phyloP scores from a whole-genome alignment of 1,140 invertebrate genomes.

The Piezodorus guildinii region DNA sequence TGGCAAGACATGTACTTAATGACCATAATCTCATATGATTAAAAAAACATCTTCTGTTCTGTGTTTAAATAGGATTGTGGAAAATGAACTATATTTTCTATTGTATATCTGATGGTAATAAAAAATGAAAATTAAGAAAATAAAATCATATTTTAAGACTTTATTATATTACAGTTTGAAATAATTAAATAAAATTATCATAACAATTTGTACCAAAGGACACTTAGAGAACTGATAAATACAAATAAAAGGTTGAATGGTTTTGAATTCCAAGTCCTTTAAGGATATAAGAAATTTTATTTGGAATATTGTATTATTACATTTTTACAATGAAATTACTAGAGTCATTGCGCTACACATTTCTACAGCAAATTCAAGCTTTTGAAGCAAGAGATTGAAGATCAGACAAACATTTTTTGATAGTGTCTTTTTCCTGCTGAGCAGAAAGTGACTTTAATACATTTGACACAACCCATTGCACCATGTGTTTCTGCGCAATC shows the following conservation, averaged over 20 bases:
- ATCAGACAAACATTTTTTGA: slow-evolving; percentile 81
- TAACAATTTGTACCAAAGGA: no score
- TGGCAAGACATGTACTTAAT: slow-evolving; percentile 1
- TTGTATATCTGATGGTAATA: slow-evolving; percentile 7
- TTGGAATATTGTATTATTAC: no score
- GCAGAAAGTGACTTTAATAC: slow-evolving; percentile 81
- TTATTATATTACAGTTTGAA: no score
- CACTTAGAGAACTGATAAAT: no score
- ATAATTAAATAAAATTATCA: no score
- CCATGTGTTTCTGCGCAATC: slow-evolving; percentile 85
- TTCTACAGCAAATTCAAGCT: slow-evolving; percentile 33
- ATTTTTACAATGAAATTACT: no score
- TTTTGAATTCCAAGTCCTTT: no score
- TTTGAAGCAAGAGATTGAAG: slow-evolving; percentile 59
- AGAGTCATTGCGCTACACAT: no score
- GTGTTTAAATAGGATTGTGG: slow-evolving; percentile 10
- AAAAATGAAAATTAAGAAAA: slow-evolving; percentile 5
- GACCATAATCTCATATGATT: background rate
- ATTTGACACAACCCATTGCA: slow-evolving; percentile 77
- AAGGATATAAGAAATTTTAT: no score
- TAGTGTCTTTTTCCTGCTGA: slow-evolving; percentile 80
- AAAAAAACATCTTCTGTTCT: background rate
- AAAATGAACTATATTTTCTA: slow-evolving; percentile 12
- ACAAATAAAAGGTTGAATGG: no score
- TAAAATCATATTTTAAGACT: background rate